Percentiles rank a stretch among this genome's conserved stretches.
Evolutionary conservation across 2,888 invertebrate genomes (phyloP).

Genomic region (Stomorhina lunata): DNA sequence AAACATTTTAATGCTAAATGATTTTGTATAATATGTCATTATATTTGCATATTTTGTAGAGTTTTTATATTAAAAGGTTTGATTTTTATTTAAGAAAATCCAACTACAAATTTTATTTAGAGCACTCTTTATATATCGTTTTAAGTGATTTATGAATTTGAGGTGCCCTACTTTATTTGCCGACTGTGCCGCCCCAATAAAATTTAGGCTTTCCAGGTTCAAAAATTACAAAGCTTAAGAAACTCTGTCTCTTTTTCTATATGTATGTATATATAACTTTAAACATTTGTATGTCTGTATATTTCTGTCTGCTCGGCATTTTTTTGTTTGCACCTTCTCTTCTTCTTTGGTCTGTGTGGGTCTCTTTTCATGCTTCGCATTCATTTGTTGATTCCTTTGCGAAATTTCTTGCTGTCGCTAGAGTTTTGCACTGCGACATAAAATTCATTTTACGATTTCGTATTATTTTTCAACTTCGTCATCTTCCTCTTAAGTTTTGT

Average conservation of each 20-base stretch:
- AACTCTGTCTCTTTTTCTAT: background rate
- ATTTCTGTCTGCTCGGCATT: slow-evolving; percentile 26
- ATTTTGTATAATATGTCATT: too few relatives aligned
- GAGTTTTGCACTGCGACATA: slow-evolving; percentile 37
- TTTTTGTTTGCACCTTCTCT: slow-evolving; percentile 45
- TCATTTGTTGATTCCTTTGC: slow-evolving; percentile 35
- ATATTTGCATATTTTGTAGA: too few relatives aligned
- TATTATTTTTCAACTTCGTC: slow-evolving; percentile 15
- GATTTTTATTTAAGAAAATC: too few relatives aligned
- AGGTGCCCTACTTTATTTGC: too few relatives aligned
- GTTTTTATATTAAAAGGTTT: too few relatives aligned
- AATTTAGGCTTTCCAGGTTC: background rate
- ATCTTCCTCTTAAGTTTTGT: slow-evolving; percentile 7
- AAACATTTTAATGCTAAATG: too few relatives aligned
- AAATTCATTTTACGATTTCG: slow-evolving; percentile 36
- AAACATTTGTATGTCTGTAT: background rate
- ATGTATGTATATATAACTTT: background rate
- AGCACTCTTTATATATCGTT: too few relatives aligned
- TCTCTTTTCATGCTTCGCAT: background rate
- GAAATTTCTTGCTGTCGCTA: background rate
- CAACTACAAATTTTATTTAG: too few relatives aligned
- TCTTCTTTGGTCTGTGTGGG: background rate
- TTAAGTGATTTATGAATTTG: too few relatives aligned
- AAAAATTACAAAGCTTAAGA: background rate
- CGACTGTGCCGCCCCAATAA: background rate